Evolutionary conservation across 2,888 invertebrate species (phyloP).

Genomic region (Eristalis tenax): DNA sequence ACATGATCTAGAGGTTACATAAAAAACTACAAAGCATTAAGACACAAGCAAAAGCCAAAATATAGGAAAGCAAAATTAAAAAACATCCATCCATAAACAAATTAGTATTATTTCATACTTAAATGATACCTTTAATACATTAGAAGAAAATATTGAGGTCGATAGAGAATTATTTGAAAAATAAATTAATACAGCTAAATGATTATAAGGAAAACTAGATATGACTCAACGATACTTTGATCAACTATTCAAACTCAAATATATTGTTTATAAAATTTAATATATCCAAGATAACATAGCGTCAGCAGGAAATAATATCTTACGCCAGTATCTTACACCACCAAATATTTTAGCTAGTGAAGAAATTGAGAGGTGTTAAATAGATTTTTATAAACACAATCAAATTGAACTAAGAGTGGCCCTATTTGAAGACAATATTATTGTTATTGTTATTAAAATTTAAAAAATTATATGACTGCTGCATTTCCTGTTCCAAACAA

Average conservation of each 20-base stretch:
- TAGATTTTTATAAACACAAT: slow-evolving; percentile 41
- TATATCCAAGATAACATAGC: too few species aligned
- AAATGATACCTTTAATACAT: too few species aligned
- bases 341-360: too few species aligned
- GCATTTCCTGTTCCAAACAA: slow-evolving; percentile 44
- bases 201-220: slow-evolving; percentile 9
- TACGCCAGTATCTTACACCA: too few species aligned
- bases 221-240: slow-evolving; percentile 22
- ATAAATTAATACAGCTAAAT: slow-evolving; percentile 1
- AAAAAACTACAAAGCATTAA: slow-evolving; percentile 26
- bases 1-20: not conserved
- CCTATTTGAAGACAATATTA: slow-evolving; percentile 7
- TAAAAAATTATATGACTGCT: not conserved
- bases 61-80: slow-evolving; percentile 18
- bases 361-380: too few species aligned
- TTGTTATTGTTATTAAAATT: slow-evolving; percentile 48
- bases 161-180: slow-evolving; percentile 32
- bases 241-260: slow-evolving; percentile 44
- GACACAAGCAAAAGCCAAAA: slow-evolving; percentile 23
- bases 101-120: too few species aligned
- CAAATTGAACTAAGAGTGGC: slow-evolving; percentile 35
- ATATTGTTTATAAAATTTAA: slow-evolving; percentile 26
- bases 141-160: slow-evolving; percentile 20
- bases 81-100: too few species aligned
- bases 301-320: too few species aligned